Conservation (phyloP, 1,140 invertebrate species). For the Drosophila arawakana region DNA sequence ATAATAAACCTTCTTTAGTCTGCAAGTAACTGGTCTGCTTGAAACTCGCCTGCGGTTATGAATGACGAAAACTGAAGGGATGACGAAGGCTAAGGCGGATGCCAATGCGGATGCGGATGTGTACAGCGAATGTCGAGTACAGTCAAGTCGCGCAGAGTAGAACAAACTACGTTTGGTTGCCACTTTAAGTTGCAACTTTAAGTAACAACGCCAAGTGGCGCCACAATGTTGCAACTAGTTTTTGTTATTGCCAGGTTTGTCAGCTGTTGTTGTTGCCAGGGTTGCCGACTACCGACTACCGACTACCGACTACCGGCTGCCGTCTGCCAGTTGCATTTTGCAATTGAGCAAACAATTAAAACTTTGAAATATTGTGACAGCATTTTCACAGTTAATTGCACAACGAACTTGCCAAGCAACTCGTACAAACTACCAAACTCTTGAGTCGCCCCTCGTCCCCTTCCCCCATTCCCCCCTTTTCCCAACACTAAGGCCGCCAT, state of each 20-base stretch:
- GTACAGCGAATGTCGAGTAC: background rate
- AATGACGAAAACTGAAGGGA: too few species aligned
- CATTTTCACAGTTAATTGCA: conserved; percentile 80
- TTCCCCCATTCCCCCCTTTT: background rate
- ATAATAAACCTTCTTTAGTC: too few species aligned
- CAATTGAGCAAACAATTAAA: conserved; percentile 82
- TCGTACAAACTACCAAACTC: background rate
- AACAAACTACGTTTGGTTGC: conserved; percentile 2
- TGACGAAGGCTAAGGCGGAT: background rate
- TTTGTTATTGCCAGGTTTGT: conserved; percentile 1
- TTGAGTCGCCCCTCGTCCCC: background rate
- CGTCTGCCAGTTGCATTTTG: conserved; percentile 33
- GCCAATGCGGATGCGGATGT: background rate
- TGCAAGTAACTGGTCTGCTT: too few species aligned
- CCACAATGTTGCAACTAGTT: conserved; percentile 32
- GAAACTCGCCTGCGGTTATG: too few species aligned
- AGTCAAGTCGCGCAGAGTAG: background rate
- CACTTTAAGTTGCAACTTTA: conserved; percentile 33
- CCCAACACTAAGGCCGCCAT: background rate
- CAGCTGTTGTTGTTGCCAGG: background rate
- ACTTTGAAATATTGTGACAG: conserved; percentile 82
- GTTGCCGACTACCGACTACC: too few species aligned
- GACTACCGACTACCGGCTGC: background rate
- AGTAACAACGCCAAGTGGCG: conserved; percentile 23
- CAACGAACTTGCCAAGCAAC: conserved; percentile 28